Conservation (phyloP, 1,140 invertebrate species). For the Rhyzopertha dominica region DNA sequence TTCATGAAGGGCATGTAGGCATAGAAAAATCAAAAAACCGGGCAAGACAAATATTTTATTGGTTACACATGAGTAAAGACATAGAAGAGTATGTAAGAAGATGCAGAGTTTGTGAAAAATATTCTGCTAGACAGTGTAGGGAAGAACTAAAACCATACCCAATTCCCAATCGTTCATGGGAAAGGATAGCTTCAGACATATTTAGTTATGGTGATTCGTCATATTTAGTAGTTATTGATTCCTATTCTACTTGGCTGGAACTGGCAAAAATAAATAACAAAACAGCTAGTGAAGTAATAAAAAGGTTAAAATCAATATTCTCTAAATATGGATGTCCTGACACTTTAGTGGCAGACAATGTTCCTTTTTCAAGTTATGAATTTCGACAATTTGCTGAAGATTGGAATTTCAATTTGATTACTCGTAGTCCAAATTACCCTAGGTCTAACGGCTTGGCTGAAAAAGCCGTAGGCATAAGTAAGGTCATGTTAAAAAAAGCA, state of each 20-base stretch:
- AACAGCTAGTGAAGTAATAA: conserved; percentile 22
- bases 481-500: conserved; percentile 32
- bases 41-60: too few species aligned
- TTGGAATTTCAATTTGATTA: conserved; percentile 27
- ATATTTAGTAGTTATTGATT: conserved; percentile 29
- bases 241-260: conserved; percentile 35
- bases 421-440: conserved; percentile 30
- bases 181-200: too few species aligned
- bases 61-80: too few species aligned
- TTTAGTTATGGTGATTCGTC: conserved; percentile 22
- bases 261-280: conserved; percentile 25
- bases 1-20: too few species aligned
- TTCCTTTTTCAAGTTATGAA: conserved; percentile 25
- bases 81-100: too few species aligned
- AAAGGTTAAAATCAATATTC: conserved; percentile 28
- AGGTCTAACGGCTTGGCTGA: conserved; percentile 35
- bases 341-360: conserved; percentile 33
- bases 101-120: too few species aligned
- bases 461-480: conserved; percentile 29
- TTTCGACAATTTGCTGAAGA: conserved; percentile 30
- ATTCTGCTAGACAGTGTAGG: too few species aligned
- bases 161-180: too few species aligned
- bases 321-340: conserved; percentile 31
- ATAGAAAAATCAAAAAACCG: too few species aligned
- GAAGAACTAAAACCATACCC: too few species aligned